Conservation (phyloP, 1,140 invertebrate species). For the Lepidostoma basale region DNA sequence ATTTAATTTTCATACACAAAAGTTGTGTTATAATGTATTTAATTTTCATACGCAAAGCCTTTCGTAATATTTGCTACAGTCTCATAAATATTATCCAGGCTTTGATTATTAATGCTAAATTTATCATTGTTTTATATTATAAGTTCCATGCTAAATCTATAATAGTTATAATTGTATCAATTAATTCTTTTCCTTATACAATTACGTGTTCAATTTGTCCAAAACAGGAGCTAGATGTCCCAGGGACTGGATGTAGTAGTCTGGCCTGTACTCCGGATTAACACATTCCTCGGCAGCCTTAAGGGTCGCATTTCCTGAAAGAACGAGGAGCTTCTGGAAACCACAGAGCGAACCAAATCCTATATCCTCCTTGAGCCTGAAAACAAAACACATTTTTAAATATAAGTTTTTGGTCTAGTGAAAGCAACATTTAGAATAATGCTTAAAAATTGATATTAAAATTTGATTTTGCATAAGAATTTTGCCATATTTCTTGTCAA, state of each 20-base stretch:
- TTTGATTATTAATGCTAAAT: background rate
- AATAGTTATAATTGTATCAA: background rate
- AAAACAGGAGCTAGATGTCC: conserved; percentile 44
- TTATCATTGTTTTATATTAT: background rate
- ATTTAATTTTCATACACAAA: too few relatives aligned
- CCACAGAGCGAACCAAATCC: conserved; percentile 55
- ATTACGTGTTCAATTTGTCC: background rate
- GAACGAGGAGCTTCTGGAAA: conserved; percentile 55
- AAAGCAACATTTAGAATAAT: background rate
- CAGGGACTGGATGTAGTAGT: conserved; percentile 49
- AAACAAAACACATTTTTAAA: conserved; percentile 33
- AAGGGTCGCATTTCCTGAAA: conserved; percentile 51
- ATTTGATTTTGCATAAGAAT: background rate
- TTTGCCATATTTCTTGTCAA: too few relatives aligned
- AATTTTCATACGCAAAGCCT: background rate
- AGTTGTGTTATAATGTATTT: too few relatives aligned
- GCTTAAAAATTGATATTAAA: background rate
- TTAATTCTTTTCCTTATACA: background rate
- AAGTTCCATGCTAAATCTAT: background rate
- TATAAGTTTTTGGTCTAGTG: background rate
- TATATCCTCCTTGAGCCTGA: conserved; percentile 53
- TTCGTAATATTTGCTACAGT: background rate
- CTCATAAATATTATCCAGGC: background rate
- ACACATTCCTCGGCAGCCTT: conserved; percentile 18
- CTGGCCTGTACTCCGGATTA: conserved; percentile 42